Evolutionary conservation across 2,113 vertebrate species (phyloP).

Genomic region (Pyxicephalus adspersus): DNA sequence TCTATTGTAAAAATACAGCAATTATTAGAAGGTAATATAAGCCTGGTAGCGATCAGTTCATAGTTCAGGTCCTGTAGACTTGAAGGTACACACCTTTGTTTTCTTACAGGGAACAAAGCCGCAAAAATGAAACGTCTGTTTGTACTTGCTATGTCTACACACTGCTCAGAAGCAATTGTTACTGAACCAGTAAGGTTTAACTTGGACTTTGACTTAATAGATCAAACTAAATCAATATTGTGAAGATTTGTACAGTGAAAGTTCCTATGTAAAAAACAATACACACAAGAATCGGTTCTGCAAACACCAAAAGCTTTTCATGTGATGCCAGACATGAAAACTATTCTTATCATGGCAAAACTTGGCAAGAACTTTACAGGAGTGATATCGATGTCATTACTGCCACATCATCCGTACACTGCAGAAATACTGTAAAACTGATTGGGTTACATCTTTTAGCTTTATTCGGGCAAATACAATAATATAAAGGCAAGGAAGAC

Average conservation of each 20-base stretch:
- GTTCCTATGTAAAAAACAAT: slow-evolving; percentile 23
- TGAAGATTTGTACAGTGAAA: slow-evolving; percentile 19
- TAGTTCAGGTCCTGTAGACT: not conserved
- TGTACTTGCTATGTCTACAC: slow-evolving; percentile 24
- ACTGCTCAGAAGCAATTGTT: slow-evolving; percentile 24
- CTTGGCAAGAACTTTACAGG: not conserved
- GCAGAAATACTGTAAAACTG: not conserved
- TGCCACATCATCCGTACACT: slow-evolving; percentile 7
- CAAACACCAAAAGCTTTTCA: slow-evolving; percentile 36
- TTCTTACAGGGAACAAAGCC: slow-evolving; percentile 23
- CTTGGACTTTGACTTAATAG: not conserved
- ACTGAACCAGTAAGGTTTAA: slow-evolving; percentile 7
- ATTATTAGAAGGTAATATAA: not conserved
- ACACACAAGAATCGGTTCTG: slow-evolving; percentile 24
- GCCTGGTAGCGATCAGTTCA: not conserved
- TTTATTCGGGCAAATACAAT: too few relatives aligned
- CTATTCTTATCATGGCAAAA: slow-evolving; percentile 32
- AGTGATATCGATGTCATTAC: slow-evolving; percentile 5
- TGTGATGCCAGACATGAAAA: slow-evolving; percentile 19
- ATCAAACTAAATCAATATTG: slow-evolving; percentile 33
- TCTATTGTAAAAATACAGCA: too few relatives aligned
- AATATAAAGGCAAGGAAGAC: too few relatives aligned
- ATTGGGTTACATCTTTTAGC: too few relatives aligned
- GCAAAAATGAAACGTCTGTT: slow-evolving; percentile 13
- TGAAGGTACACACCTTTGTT: slow-evolving; percentile 28